Percentiles rank a stretch among this genome's conserved stretches.
Evolutionary conservation across 2,113 vertebrate genomes (phyloP).

Genomic region (Paedocypris sp.): DNA sequence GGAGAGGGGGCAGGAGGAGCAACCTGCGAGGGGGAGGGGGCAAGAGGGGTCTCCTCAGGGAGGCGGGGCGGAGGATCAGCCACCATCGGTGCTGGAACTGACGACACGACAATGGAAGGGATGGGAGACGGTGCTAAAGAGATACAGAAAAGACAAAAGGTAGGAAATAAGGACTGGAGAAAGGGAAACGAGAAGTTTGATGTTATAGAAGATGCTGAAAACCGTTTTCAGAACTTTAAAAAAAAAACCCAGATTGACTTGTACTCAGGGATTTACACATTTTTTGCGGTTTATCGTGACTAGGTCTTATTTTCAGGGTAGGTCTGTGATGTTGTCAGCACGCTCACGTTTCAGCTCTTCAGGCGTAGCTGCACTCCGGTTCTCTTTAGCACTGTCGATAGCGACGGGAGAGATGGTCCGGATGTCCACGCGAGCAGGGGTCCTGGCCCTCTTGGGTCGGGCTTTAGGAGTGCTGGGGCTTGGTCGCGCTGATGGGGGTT

Average conservation of each 20-base stretch:
- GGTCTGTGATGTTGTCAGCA: too few species aligned
- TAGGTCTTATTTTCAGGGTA: too few species aligned
- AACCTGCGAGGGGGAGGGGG: conserved; percentile 1
- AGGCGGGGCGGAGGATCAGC: conserved; percentile 17
- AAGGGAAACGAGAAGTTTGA: background rate
- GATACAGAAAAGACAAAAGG: background rate
- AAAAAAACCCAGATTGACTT: too few species aligned
- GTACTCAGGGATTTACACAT: too few species aligned
- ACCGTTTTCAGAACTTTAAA: background rate
- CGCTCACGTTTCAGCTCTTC: conserved; percentile 52
- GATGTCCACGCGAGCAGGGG: conserved; percentile 47
- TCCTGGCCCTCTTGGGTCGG: conserved; percentile 64
- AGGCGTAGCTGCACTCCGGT: conserved; percentile 38
- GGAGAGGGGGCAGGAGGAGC: conserved; percentile 40
- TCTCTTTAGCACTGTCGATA: conserved; percentile 53
- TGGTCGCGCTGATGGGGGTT: conserved; percentile 59
- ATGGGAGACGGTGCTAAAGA: conserved; percentile 33
- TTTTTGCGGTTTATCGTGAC: too few species aligned
- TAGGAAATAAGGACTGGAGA: background rate
- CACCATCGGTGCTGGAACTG: conserved; percentile 28
- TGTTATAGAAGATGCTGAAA: background rate
- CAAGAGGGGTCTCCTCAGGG: conserved; percentile 5
- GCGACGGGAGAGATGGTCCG: conserved; percentile 49
- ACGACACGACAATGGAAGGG: conserved; percentile 38
- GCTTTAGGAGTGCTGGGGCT: conserved; percentile 64